Conservation (phyloP, 2,113 vertebrate genomes). For the Camelus bactrianus region DNA sequence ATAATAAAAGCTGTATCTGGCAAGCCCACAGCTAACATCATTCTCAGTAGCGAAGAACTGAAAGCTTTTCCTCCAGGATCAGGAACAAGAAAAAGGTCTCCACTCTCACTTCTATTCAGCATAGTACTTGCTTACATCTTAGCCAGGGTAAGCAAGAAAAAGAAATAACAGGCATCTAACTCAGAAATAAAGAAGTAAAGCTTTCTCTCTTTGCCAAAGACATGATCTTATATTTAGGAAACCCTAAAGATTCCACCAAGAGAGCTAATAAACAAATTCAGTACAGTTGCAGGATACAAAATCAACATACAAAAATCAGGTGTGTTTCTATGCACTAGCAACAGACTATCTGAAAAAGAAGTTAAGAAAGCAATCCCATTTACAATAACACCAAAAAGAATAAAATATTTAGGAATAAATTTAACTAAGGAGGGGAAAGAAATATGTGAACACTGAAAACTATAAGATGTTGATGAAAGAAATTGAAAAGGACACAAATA, state of each 20-base stretch:
- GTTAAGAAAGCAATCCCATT: not conserved
- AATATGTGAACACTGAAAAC: not conserved
- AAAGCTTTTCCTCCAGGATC: not conserved
- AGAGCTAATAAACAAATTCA: not conserved
- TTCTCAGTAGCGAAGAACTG: not conserved
- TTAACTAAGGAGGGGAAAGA: not conserved
- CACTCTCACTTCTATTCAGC: not conserved
- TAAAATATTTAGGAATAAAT: not conserved
- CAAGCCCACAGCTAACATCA: not conserved
- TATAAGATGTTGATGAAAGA: not conserved
- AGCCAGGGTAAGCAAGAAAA: not conserved
- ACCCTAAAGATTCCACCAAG: not conserved
- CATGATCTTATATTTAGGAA: not conserved
- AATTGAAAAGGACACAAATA: not conserved
- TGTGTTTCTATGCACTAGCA: not conserved
- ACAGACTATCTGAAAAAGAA: not conserved
- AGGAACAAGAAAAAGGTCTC: not conserved
- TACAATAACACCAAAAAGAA: not conserved
- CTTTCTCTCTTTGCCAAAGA: not conserved
- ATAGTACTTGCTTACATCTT: not conserved
- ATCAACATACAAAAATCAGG: not conserved
- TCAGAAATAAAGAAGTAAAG: not conserved
- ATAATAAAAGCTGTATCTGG: not conserved
- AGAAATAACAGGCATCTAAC: not conserved
- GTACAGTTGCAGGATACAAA: not conserved